These are phyloP conservation scores for Orchesella cincta DNA, from an alignment of 1,140 invertebrate species.

Conservation along the genomic window DNA sequence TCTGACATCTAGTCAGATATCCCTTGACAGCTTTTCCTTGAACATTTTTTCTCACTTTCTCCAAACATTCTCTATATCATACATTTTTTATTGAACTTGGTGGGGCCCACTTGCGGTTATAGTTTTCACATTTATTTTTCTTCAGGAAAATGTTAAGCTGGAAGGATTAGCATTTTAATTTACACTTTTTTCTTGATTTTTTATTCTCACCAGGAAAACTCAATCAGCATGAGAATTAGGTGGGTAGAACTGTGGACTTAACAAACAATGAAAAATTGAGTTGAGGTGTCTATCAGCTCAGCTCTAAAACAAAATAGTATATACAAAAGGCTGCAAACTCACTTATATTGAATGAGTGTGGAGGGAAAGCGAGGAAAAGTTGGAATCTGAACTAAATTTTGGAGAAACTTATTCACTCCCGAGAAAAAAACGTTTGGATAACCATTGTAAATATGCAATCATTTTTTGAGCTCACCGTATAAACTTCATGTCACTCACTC, in stretches of 20 bases:
- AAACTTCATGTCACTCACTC: background rate
- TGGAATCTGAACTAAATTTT: too few relatives aligned
- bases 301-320: background rate
- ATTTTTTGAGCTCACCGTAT: too few relatives aligned
- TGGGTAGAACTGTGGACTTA: background rate
- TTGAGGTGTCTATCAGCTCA: constrained; percentile 15
- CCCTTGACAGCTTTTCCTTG: constrained; percentile 17
- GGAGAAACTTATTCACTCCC: too few relatives aligned
- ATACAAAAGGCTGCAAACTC: background rate
- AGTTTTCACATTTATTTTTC: constrained; percentile 3
- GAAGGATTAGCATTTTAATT: constrained; percentile 25
- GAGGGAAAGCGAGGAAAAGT: too few relatives aligned
- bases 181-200: constrained; percentile 3
- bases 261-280: constrained; percentile 23
- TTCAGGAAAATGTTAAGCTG: background rate
- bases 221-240: background rate
- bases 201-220: background rate
- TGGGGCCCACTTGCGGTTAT: background rate
- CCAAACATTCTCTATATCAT: background rate
- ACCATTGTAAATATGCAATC: too few relatives aligned
- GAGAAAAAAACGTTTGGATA: too few relatives aligned
- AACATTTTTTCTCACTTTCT: constrained; percentile 9
- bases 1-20: constrained; percentile 26
- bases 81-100: background rate
- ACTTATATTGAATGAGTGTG: too few relatives aligned